Percentiles rank a stretch among this genome's conserved stretches.
Conservation (phyloP, 2,797 vertebrate genomes). For the Huso huso region DNA sequence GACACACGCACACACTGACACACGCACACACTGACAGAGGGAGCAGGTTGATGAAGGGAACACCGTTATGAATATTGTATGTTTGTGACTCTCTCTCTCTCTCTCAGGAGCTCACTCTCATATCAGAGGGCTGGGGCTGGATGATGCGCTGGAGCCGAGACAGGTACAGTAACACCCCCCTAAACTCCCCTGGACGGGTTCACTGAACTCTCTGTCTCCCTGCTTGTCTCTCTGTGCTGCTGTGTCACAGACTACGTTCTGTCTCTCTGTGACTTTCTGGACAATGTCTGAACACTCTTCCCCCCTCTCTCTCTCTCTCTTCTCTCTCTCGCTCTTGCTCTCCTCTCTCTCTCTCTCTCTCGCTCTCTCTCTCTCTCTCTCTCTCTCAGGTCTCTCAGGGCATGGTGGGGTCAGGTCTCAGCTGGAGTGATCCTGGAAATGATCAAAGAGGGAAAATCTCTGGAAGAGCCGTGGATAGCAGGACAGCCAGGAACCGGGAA, state of each 20-base stretch:
- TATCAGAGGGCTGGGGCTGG: constrained; percentile 85
- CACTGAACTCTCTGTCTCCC: neutral
- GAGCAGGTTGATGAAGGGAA: too few species aligned
- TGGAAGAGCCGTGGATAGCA: constrained; percentile 77
- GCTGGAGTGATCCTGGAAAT: constrained; percentile 87
- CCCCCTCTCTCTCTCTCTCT: too few species aligned
- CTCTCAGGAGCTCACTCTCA: constrained; percentile 83
- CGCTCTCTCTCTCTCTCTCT: too few species aligned
- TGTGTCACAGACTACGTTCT: neutral
- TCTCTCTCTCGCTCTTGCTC: too few species aligned
- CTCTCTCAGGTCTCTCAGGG: constrained; percentile 79
- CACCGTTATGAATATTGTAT: neutral
- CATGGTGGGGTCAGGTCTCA: too few species aligned
- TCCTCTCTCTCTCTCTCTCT: too few species aligned
- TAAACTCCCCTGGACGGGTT: too few species aligned
- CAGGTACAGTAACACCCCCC: constrained; percentile 61
- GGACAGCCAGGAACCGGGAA: constrained; percentile 90
- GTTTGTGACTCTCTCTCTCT: neutral
- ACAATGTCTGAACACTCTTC: too few species aligned
- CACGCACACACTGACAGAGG: too few species aligned
- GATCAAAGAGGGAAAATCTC: constrained; percentile 90
- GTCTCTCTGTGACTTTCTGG: neutral
- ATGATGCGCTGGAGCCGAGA: constrained; percentile 84
- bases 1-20: too few species aligned
- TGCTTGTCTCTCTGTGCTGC: neutral